Conservation (phyloP, 1,140 invertebrate species). For the Drosophila tristis region DNA sequence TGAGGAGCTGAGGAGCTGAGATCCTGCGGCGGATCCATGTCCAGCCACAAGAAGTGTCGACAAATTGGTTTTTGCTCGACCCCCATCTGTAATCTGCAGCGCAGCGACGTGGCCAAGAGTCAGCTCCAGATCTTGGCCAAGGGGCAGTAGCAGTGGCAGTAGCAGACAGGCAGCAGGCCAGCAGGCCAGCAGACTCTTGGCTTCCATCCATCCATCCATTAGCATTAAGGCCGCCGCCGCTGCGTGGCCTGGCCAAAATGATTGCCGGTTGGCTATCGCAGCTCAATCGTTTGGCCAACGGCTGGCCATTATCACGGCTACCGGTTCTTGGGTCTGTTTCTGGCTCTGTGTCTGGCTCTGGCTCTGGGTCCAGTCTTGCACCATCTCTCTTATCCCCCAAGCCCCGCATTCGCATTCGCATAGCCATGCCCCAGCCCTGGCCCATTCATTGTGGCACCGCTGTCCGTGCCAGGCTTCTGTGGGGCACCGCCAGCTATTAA, state of each 20-base stretch:
- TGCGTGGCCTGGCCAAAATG: neutral
- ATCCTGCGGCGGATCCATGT: constrained; percentile 39
- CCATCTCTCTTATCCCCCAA: neutral
- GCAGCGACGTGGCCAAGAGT: constrained; percentile 54
- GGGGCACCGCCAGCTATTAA: constrained; percentile 62
- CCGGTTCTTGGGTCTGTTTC: constrained; percentile 33
- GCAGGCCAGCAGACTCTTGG: too few relatives aligned
- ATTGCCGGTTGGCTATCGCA: constrained; percentile 9
- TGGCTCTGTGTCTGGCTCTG: constrained; percentile 20
- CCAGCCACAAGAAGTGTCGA: constrained; percentile 67
- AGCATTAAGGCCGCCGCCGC: too few relatives aligned
- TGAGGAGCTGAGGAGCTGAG: neutral
- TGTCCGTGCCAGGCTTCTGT: constrained; percentile 47
- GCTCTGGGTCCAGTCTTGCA: too few relatives aligned
- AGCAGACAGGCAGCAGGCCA: too few relatives aligned
- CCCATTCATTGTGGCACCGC: too few relatives aligned
- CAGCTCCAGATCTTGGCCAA: constrained; percentile 59
- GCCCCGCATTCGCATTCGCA: too few relatives aligned
- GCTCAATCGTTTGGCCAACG: constrained; percentile 49
- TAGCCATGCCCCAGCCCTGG: too few relatives aligned
- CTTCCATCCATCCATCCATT: too few relatives aligned
- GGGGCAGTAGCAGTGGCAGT: constrained; percentile 9
- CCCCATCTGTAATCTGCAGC: constrained; percentile 29
- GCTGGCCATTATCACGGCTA: constrained; percentile 71
- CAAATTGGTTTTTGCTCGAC: constrained; percentile 57